A percentile compares a stretch with the other conserved stretches of the same genome.
phyloP scores from a whole-genome alignment of 2,797 vertebrate species.

The Hoplostethus mediterraneus region DNA sequence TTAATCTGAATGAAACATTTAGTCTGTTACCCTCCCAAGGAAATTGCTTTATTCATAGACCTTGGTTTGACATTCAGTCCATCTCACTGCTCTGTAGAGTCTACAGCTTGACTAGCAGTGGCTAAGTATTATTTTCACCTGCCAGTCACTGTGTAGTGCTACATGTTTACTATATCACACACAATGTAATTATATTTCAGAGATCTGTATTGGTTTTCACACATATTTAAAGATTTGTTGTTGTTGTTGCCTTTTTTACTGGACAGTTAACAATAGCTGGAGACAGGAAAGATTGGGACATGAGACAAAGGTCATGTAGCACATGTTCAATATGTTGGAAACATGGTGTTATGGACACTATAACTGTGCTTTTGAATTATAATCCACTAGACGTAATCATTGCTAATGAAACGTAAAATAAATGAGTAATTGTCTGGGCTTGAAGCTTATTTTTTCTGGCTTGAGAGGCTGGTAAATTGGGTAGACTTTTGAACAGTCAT shows the following conservation, averaged over 20 bases:
- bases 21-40: conserved; percentile 25
- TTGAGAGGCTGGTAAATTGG: conserved; percentile 47
- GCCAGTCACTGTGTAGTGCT: conserved; percentile 34
- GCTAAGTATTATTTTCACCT: conserved; percentile 45
- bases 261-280: too few relatives aligned
- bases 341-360: background rate
- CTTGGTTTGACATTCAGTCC: conserved; percentile 41
- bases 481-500: conserved; percentile 53
- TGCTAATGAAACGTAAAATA: conserved; percentile 19
- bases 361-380: background rate
- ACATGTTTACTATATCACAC: conserved; percentile 33
- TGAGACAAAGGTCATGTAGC: too few relatives aligned
- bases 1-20: conserved; percentile 51
- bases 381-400: conserved; percentile 6
- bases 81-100: conserved; percentile 41
- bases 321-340: background rate
- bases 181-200: conserved; percentile 54
- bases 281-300: too few relatives aligned
- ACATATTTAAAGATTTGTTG: background rate
- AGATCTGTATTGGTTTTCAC: conserved; percentile 7
- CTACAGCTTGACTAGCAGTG: conserved; percentile 39
- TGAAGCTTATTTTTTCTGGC: conserved; percentile 8
- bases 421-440: conserved; percentile 8
- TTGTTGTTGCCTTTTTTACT: too few relatives aligned
- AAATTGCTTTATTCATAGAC: conserved; percentile 56